Percentiles rank a stretch among this genome's conserved stretches.
Evolutionary conservation across 1,140 invertebrate species (phyloP).

Genomic region (Euura saliciscinereae): DNA sequence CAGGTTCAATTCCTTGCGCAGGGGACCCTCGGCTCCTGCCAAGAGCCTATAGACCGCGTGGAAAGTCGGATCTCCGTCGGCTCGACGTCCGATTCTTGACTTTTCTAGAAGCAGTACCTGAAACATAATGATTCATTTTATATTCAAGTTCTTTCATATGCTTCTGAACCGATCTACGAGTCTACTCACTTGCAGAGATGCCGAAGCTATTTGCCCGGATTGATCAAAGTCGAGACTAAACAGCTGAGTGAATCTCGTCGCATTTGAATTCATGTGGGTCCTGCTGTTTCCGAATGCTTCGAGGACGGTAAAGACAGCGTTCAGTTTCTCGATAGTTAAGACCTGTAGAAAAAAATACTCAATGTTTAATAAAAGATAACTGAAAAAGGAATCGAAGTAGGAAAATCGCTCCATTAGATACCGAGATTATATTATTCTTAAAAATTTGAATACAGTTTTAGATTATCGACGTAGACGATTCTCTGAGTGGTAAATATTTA

Average conservation of each 20-base stretch:
- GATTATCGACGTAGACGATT: no score
- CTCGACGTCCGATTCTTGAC: constrained; percentile 71
- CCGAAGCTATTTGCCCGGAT: constrained; percentile 84
- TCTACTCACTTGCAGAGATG: constrained; percentile 78
- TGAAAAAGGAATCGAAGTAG: neutral
- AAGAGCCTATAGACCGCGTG: constrained; percentile 84
- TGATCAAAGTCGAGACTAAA: constrained; percentile 93
- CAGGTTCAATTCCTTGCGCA: constrained; percentile 82
- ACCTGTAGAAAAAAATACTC: constrained; percentile 56
- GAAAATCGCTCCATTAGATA: no score
- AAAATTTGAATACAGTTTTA: no score
- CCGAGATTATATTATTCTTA: no score
- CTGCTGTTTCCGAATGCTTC: constrained; percentile 89
- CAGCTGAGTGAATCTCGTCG: constrained; percentile 87
- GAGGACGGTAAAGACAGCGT: constrained; percentile 80
- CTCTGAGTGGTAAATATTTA: no score
- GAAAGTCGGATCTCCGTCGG: constrained; percentile 77
- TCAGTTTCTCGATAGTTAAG: constrained; percentile 82
- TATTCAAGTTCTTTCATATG: no score
- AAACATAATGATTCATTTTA: neutral
- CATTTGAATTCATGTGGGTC: constrained; percentile 82
- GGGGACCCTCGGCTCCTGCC: constrained; percentile 77
- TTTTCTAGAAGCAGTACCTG: constrained; percentile 78
- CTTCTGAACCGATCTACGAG: neutral
- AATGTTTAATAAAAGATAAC: constrained; percentile 13